These are phyloP conservation scores for Sciurus carolinensis DNA, from an alignment of 2,797 vertebrate genomes.

Conservation along the genomic window DNA sequence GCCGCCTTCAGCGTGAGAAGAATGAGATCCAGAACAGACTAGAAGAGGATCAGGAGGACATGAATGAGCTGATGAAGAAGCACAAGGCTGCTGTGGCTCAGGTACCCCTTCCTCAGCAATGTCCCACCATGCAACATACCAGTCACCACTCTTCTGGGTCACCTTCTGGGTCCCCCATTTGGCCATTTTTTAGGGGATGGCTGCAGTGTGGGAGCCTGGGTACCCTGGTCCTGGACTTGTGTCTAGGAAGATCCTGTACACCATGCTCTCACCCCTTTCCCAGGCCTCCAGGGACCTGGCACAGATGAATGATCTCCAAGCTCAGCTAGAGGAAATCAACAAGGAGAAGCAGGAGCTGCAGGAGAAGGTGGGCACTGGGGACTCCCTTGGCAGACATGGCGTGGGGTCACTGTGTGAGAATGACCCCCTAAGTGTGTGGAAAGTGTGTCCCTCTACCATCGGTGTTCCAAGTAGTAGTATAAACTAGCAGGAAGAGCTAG, in stretches of 20 bases:
- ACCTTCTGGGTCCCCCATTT: not conserved
- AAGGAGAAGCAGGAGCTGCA: constrained; percentile 98
- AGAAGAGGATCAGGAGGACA: constrained; percentile 99
- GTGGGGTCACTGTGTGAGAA: not conserved
- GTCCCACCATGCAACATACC: rapidly evolving
- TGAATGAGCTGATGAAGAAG: constrained; percentile 99
- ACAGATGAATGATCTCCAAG: constrained; percentile 97
- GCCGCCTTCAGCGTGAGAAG: constrained; percentile 97
- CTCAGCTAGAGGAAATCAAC: constrained; percentile 95
- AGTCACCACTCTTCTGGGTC: not conserved
- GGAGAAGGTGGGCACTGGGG: constrained; percentile 93
- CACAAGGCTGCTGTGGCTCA: constrained; percentile 97
- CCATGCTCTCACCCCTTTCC: not conserved
- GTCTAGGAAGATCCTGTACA: not conserved
- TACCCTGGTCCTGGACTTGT: not conserved
- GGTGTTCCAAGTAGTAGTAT: not conserved
- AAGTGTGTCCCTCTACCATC: not conserved
- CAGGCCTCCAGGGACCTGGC: constrained; percentile 96
- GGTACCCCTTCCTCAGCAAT: constrained; percentile 87
- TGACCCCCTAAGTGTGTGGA: not conserved
- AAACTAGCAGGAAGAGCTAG: not conserved
- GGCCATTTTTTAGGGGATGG: not conserved
- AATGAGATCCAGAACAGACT: constrained; percentile 96
- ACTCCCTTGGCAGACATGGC: not conserved
- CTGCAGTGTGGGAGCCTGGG: not conserved